Evolutionary conservation across 2,113 vertebrate species (phyloP), one percentile per base, ranked within the genome.

Genomic region (Syngnathoides biaculeatus): DNA sequence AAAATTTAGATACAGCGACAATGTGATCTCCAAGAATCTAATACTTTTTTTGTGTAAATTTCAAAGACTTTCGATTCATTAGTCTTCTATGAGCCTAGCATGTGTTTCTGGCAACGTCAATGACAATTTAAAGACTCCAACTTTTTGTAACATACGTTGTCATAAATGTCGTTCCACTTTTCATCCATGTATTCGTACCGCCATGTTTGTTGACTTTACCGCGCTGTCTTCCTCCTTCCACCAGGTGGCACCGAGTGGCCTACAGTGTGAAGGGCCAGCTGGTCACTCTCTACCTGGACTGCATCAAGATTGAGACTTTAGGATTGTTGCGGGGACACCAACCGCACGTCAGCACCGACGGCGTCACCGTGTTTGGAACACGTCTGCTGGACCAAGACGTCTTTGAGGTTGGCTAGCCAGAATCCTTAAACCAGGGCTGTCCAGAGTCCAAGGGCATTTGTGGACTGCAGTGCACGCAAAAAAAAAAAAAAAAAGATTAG

Each of bases 321-420:
- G 89, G 92, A 61, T 90, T 99, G 17, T 92, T 88, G 71, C 86
- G 97, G 64, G 95, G 94, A 2, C 88, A 88, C 0, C 90, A 94
- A 39, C 93, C 97, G 53, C 84, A 92, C 8, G 78, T 99, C 55
- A 98, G 97, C 0, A 93, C 93, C 2, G 95, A 96, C 0, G 97
- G 97, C 8, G 98, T 98, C 38, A 90, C 95, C 0, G 97, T 99
- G 2, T 99, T 99, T 2, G 97, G 97, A 38, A 98, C 96, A 0
- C 92, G 96, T 45, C 95, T 99, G 17, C 83, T 98, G 84, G 97
- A 99, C 3, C 95, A 97, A 68, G 94, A 94, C 47, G 94, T 98
- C 45, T 99, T 99, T 75, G 95, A 99, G 95, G 97, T 98, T 56
- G 20, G 71, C 26, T 27, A 8, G 10, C 24, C 14, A 14, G 24